Evolutionary conservation across 2,113 vertebrate genomes (phyloP).

Genomic region (Cettia cetti): DNA sequence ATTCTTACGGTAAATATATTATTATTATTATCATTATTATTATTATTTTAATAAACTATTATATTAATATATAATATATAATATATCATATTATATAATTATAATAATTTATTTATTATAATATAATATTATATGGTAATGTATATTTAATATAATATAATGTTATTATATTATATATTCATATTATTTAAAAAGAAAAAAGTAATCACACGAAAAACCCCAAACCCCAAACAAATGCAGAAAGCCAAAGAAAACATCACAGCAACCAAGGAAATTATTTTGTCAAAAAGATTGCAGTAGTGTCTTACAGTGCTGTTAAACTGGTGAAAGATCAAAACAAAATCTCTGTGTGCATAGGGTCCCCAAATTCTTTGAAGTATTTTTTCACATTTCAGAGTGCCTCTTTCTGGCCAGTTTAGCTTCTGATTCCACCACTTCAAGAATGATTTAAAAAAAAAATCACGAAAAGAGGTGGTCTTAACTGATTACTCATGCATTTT

Average conservation of each 20-base stretch:
- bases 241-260: not conserved
- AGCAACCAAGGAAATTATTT: not conserved
- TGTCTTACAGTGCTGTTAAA: not conserved
- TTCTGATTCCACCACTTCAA: not conserved
- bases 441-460: not conserved
- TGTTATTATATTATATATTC: too few relatives aligned
- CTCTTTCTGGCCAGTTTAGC: not conserved
- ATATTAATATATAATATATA: too few relatives aligned
- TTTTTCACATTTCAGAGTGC: not conserved
- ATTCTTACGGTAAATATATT: not conserved
- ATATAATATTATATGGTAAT: too few relatives aligned
- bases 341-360: not conserved
- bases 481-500: not conserved
- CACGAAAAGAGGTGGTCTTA: not conserved
- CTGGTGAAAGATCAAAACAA: not conserved
- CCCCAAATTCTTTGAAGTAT: not conserved
- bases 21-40: too few relatives aligned
- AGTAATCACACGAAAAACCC: not conserved
- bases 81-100: too few relatives aligned
- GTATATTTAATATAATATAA: too few relatives aligned
- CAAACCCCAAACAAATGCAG: not conserved
- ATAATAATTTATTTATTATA: too few relatives aligned
- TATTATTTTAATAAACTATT: too few relatives aligned
- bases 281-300: not conserved
- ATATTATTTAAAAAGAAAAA: not conserved